Percentiles rank a stretch among this genome's conserved stretches.
phyloP scores from a whole-genome alignment of 92 coral and sea anemone genomes.

The Hydrozoanthus gracilis region DNA sequence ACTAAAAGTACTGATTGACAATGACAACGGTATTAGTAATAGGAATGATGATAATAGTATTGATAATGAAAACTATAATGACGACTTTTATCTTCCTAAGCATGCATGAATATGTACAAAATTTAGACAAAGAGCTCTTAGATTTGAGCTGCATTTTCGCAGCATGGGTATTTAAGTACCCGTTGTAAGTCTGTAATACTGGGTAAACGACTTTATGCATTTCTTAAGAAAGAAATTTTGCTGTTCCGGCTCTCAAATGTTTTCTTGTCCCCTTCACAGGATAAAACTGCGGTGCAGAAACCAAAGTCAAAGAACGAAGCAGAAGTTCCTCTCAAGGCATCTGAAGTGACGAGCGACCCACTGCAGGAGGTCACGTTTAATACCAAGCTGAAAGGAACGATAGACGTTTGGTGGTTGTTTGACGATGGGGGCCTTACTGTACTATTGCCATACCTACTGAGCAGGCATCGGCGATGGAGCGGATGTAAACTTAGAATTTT shows the following conservation, averaged over 20 bases:
- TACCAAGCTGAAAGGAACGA: conserved; percentile 81
- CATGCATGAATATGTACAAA: no score
- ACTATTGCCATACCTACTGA: conserved; percentile 83
- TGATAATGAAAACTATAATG: no score
- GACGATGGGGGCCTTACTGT: conserved; percentile 98
- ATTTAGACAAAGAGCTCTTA: no score
- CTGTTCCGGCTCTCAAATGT: not conserved
- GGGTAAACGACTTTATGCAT: not conserved
- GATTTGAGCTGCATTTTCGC: not conserved
- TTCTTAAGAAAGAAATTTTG: not conserved
- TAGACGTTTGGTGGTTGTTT: conserved; percentile 98
- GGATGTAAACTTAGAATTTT: conserved; percentile 88
- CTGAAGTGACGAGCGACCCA: conserved; percentile 30
- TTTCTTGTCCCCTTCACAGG: not conserved
- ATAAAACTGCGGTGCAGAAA: not conserved
- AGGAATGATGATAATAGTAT: no score
- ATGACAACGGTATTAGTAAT: no score
- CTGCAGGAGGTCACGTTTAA: conserved; percentile 41
- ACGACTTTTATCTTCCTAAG: no score
- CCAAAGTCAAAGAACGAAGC: conserved; percentile 3
- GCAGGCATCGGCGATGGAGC: conserved; percentile 88
- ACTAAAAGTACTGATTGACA: no score
- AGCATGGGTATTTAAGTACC: no score
- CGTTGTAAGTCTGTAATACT: no score
- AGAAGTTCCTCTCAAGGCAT: conserved; percentile 26